Evolutionary conservation across 2,797 vertebrate genomes (phyloP).

Genomic region (Otus scops): DNA sequence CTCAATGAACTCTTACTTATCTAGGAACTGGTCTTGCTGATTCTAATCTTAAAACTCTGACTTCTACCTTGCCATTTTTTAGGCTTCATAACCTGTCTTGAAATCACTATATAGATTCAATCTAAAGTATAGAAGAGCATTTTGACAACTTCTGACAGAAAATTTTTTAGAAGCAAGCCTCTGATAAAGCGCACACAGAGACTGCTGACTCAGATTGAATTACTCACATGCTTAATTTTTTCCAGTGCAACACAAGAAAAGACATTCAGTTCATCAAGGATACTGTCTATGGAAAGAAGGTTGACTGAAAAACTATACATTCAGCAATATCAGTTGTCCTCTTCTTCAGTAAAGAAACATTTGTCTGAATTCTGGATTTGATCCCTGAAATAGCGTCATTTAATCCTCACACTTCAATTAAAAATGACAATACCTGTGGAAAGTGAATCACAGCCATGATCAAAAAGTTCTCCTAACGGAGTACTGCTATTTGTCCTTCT

Average conservation of each 20-base stretch:
- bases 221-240: background rate
- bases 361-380: background rate
- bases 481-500: conserved; percentile 96
- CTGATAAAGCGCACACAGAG: background rate
- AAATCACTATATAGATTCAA: background rate
- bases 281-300: background rate
- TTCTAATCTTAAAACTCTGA: background rate
- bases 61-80: background rate
- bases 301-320: background rate
- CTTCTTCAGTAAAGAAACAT: background rate
- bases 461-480: conserved; percentile 95
- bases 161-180: background rate
- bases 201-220: background rate
- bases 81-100: background rate
- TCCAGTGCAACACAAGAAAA: background rate
- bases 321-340: background rate
- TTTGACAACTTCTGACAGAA: background rate
- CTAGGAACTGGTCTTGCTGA: background rate
- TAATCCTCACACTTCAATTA: background rate
- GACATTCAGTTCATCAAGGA: background rate
- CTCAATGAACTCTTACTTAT: background rate
- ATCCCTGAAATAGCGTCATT: background rate
- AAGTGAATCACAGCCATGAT: conserved; percentile 97
- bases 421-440: conserved; percentile 86
- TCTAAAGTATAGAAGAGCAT: background rate